A percentile compares a stretch with the other conserved stretches of the same genome.
Conservation (phyloP, 2,113 vertebrate species). For the Lepus europaeus region DNA sequence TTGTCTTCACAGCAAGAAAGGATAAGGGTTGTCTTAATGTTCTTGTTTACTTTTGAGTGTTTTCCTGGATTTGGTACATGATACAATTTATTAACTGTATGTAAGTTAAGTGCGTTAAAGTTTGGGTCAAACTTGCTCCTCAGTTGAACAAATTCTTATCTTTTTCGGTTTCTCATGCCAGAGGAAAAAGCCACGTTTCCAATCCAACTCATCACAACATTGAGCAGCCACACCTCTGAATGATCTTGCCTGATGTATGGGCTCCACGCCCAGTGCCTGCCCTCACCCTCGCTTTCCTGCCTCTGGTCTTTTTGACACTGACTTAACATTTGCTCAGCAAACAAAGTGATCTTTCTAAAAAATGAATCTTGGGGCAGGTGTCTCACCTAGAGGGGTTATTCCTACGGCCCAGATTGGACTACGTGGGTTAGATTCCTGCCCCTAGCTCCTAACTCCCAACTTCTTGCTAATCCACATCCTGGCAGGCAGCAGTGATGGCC, state of each 20-base stretch:
- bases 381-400: too few relatives aligned
- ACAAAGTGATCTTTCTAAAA: neutral
- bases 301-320: neutral
- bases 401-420: too few relatives aligned
- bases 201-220: neutral
- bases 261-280: neutral
- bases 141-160: neutral
- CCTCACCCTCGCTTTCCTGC: neutral
- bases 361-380: neutral
- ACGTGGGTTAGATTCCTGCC: too few relatives aligned
- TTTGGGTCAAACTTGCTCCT: neutral
- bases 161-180: constrained; percentile 11
- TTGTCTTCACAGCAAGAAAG: neutral
- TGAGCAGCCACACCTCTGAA: neutral
- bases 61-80: neutral
- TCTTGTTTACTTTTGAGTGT: neutral
- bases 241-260: neutral
- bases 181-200: neutral
- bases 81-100: neutral
- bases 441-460: too few relatives aligned
- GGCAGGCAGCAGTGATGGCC: too few relatives aligned
- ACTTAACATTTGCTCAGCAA: neutral
- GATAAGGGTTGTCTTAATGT: neutral
- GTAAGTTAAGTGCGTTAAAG: constrained; percentile 13
- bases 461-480: too few relatives aligned